Percentiles rank a stretch among this genome's conserved stretches.
These are phyloP conservation scores for Lycia hirtaria DNA, from an alignment of 2,888 invertebrate genomes.

Conservation along the genomic window DNA sequence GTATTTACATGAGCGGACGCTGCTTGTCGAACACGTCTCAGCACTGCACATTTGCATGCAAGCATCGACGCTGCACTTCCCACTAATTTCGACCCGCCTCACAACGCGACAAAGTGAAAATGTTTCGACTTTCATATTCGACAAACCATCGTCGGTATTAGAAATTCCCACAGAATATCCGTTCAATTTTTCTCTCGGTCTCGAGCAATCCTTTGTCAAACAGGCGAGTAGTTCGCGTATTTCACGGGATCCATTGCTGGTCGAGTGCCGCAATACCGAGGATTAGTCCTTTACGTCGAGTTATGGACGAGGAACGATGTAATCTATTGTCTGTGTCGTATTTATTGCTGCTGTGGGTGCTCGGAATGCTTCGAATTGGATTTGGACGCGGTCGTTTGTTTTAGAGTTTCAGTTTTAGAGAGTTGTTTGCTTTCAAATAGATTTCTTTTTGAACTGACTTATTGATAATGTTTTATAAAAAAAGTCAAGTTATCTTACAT, in stretches of 20 bases:
- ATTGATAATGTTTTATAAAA: too few relatives aligned
- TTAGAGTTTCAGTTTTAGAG: constrained; percentile 25
- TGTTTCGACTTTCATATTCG: constrained; percentile 30
- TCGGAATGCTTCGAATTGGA: constrained; percentile 23
- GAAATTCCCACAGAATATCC: constrained; percentile 38
- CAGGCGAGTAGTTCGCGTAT: constrained; percentile 35
- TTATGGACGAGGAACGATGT: constrained; percentile 37
- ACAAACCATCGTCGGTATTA: constrained; percentile 34
- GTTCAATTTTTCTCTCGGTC: constrained; percentile 39
- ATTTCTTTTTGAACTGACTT: not conserved
- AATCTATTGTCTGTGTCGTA: constrained; percentile 39
- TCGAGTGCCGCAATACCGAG: constrained; percentile 37
- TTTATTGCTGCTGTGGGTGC: constrained; percentile 39
- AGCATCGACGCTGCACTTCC: constrained; percentile 14
- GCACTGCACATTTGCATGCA: constrained; percentile 22
- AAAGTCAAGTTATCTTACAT: too few relatives aligned
- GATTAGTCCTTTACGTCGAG: constrained; percentile 39
- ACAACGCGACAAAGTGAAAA: constrained; percentile 26
- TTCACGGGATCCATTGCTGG: constrained; percentile 42
- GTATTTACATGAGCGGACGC: constrained; percentile 4
- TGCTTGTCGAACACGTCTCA: not conserved
- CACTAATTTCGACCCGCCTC: constrained; percentile 18
- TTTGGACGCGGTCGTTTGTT: constrained; percentile 27
- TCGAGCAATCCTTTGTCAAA: constrained; percentile 40
- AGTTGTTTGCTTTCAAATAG: constrained; percentile 1